Evolutionary conservation across 64 coral and sea anemone genomes (phyloP), one percentile per base, ranked within the genome.

Genomic region (Porites lutea): DNA sequence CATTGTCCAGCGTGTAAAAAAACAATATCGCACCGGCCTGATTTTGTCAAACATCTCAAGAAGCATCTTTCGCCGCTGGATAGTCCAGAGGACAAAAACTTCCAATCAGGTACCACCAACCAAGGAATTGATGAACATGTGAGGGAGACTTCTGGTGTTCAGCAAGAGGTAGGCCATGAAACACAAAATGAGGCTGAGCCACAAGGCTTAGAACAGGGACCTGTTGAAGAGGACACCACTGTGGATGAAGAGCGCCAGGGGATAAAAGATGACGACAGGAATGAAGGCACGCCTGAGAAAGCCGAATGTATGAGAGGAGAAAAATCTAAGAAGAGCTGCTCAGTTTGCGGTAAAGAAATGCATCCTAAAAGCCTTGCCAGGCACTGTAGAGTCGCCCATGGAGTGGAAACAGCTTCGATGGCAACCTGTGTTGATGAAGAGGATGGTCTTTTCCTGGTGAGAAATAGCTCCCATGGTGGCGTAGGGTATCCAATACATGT

Each of bases 401-500:
- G 51, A 7, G 8, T 71, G 10, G 77, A 89, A 47, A 18, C 52
- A 19, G 19, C 65, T 18, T 6, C 68, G 22, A 77, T 12, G 57
- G 79, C 68, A 23, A 89, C 77, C 60, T 89, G 93, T 57, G 79
- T 90, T 3, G 93, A 94, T 54, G 78, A 53, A 27, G 55, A 53
- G 16, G 53, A 54, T 27, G 93, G 93, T 49, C 43, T 94, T 12
- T 89, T 94, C 81, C 77, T 89, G 22, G 69, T 94, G 0, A 46
- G 79, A 65, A 82, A 85, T 62, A 94, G 93, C 62, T 89, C 52
- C 6, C 79, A 94, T 14, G 93, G 79, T 89, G 93, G 87, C 11
- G 79, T 89, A 18, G 78, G 66, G 12, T 90, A 74, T 60, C 92
- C 92, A 4, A 86, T 94, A 0, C 93, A 94, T 90, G 93, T 90